phyloP scores from a whole-genome alignment of 2,797 vertebrate genomes.

The Podargus strigoides region DNA sequence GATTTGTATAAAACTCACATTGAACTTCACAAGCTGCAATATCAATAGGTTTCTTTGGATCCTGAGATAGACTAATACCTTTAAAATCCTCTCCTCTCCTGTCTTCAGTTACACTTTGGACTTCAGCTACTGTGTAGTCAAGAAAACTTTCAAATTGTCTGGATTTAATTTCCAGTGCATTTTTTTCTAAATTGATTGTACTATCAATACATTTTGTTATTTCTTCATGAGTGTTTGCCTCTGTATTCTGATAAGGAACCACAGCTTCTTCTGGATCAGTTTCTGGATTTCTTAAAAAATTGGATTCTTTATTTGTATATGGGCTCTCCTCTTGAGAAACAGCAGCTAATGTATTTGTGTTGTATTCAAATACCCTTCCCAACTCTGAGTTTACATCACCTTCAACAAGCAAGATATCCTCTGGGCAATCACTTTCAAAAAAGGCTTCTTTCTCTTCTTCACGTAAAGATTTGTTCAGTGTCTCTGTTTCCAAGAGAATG shows the following conservation, averaged over 20 bases:
- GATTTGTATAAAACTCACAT: background rate
- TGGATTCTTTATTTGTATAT: background rate
- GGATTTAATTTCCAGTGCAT: constrained; percentile 61
- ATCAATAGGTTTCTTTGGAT: constrained; percentile 1
- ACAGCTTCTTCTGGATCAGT: background rate
- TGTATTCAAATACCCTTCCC: background rate
- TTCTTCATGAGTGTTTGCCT: constrained; percentile 22
- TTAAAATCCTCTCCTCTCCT: background rate
- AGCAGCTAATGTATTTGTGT: background rate
- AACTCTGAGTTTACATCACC: background rate
- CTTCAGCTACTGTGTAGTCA: background rate
- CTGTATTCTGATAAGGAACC: background rate
- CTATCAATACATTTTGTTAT: constrained; percentile 36
- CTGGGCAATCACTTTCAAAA: background rate
- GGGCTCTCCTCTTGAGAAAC: constrained; percentile 16
- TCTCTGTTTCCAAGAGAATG: background rate
- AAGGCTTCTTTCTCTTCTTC: constrained; percentile 1
- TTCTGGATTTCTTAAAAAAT: constrained; percentile 16
- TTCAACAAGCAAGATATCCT: background rate
- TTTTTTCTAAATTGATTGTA: constrained; percentile 43
- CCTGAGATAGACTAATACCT: background rate
- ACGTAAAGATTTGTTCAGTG: background rate
- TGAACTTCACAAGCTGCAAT: background rate
- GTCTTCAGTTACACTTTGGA: background rate
- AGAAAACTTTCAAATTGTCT: constrained; percentile 18